phyloP scores from a whole-genome alignment of 1,140 invertebrate genomes.

The Pollicipes pollicipes region DNA sequence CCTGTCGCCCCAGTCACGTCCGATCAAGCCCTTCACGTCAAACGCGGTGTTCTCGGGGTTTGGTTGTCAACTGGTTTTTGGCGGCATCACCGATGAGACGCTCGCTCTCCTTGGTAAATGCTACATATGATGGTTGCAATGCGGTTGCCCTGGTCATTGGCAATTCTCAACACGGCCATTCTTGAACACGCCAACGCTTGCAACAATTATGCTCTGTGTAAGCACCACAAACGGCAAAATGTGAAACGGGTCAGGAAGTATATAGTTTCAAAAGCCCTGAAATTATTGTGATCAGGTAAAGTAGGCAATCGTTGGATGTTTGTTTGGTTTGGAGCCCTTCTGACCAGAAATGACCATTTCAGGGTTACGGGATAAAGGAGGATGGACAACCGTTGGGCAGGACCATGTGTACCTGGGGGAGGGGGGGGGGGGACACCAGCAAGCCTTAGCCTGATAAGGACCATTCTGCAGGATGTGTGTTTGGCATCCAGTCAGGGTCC shows the following conservation, averaged over 20 bases:
- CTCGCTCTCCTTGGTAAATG: constrained; percentile 83
- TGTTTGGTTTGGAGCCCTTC: neutral
- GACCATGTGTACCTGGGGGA: too few relatives aligned
- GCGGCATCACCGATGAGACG: constrained; percentile 34
- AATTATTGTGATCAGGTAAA: neutral
- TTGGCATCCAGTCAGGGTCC: too few relatives aligned
- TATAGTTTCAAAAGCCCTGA: neutral
- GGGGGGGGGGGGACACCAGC: too few relatives aligned
- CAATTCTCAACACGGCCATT: constrained; percentile 95
- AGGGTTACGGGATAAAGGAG: too few relatives aligned
- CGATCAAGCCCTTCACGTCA: constrained; percentile 91
- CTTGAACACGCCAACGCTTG: constrained; percentile 90
- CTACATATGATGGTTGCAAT: constrained; percentile 95
- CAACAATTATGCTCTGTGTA: constrained; percentile 21
- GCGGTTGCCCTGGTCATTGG: constrained; percentile 93
- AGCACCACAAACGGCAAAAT: too few relatives aligned
- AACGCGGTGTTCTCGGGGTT: constrained; percentile 95
- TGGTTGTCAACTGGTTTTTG: constrained; percentile 94
- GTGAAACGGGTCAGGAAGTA: neutral
- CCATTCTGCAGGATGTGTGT: too few relatives aligned
- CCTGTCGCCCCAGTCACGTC: constrained; percentile 73
- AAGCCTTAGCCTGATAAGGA: too few relatives aligned
- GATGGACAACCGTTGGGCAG: too few relatives aligned
- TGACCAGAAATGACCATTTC: too few relatives aligned
- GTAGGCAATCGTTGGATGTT: neutral